phyloP scores from a whole-genome alignment of 1,140 invertebrate species.

The Lordiphosa clarofinis region DNA sequence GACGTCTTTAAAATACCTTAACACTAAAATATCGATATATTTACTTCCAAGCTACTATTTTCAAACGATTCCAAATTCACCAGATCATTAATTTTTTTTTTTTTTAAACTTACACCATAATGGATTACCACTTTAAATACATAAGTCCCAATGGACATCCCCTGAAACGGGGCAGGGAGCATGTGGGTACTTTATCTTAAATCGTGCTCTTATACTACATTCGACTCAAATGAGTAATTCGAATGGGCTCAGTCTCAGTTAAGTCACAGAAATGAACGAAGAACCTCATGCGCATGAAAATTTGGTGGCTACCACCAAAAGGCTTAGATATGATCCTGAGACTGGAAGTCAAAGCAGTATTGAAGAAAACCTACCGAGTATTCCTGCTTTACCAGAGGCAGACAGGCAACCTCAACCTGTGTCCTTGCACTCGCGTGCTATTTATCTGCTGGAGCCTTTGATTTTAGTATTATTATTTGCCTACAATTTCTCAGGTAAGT shows the following conservation, averaged over 20 bases:
- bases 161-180: constrained; percentile 22
- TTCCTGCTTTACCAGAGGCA: background rate
- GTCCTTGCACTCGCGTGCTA: constrained; percentile 4
- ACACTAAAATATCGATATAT: no score
- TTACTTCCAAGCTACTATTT: no score
- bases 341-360: constrained; percentile 16
- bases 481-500: constrained; percentile 75
- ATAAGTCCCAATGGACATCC: constrained; percentile 28
- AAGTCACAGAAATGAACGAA: constrained; percentile 41
- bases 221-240: constrained; percentile 3
- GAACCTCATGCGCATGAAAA: constrained; percentile 52
- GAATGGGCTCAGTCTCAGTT: constrained; percentile 31
- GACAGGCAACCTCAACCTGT: background rate
- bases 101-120: no score
- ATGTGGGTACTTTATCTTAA: constrained; percentile 48
- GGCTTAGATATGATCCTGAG: constrained; percentile 6
- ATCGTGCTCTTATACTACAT: constrained; percentile 11
- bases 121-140: constrained; percentile 12
- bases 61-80: no score
- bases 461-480: constrained; percentile 66
- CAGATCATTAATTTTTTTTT: no score
- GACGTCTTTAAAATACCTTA: no score
- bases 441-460: constrained; percentile 61
- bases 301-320: constrained; percentile 36
- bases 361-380: constrained; percentile 4